Evolutionary conservation across 2,113 vertebrate species (phyloP).

Genomic region (Laterallus jamaicensis): DNA sequence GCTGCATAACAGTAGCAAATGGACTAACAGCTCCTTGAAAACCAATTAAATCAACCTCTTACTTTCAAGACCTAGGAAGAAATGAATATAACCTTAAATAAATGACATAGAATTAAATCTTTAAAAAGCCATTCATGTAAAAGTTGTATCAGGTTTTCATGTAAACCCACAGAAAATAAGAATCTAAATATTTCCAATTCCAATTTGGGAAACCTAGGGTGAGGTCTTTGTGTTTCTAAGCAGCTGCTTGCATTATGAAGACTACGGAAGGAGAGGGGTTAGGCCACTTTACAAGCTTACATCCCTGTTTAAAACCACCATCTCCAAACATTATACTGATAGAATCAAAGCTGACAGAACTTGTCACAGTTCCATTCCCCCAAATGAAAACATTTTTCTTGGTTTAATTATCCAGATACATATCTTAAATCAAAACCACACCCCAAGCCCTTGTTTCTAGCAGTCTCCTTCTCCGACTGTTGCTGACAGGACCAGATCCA

Average conservation of each 20-base stretch:
- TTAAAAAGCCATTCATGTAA: conserved; percentile 66
- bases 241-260: conserved; percentile 51
- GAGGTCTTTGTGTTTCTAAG: conserved; percentile 65
- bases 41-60: conserved; percentile 62
- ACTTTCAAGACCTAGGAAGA: conserved; percentile 65
- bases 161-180: conserved; percentile 70
- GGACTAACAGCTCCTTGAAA: conserved; percentile 60
- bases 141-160: conserved; percentile 67
- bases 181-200: conserved; percentile 69
- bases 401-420: neutral
- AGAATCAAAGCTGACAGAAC: neutral
- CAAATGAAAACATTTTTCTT: neutral
- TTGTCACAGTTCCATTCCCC: neutral
- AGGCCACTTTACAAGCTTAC: conserved; percentile 32
- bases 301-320: neutral
- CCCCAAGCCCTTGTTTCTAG: neutral
- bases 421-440: neutral
- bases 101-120: conserved; percentile 70
- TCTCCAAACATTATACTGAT: neutral
- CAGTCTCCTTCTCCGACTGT: neutral
- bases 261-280: conserved; percentile 45
- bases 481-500: neutral
- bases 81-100: conserved; percentile 63
- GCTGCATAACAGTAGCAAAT: conserved; percentile 45
- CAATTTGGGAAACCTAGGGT: conserved; percentile 63